Evolutionary conservation across 2,797 vertebrate species (phyloP), one percentile per base, ranked within the genome.

Genomic region (Fratercula arctica): DNA sequence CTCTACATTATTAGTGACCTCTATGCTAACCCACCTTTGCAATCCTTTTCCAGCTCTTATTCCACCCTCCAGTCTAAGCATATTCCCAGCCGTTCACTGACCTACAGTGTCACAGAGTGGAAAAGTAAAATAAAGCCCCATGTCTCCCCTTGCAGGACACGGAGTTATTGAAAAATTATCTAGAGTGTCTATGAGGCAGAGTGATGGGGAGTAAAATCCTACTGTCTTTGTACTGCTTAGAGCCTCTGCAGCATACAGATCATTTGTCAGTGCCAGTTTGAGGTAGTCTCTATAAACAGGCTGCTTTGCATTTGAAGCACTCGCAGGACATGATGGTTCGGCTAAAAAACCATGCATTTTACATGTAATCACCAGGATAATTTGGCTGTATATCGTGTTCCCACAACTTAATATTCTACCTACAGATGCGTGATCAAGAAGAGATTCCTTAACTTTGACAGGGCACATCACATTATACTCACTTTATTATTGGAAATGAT

Each of bases 401-500:
- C 90, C 94, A 86, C 85, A 90, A 96, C 96, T 97, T 96, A 97
- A 94, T 96, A 97, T 96, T 97, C 97, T 95, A 95, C 89, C 85
- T 95, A 96, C 95, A 91, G 92, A 95, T 91, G 51, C 66, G 16
- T 96, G 96, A 97, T 97, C 93, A 97, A 97, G 95, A 96, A 88
- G 92, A 96, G 69, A 88, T 91, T 97, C 94, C 89, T 94, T 95
- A 94, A 96, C 79, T 96, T 95, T 95, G 93, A 97, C 96, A 97
- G 94, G 96, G 74, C 92, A 93, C 95, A 96, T 96, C 97, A 96
- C 95, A 96, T 96, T 96, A 96, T 96, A 96, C 93, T 89, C 85
- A 92, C 64, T 95, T 96, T 96, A 96, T 97, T 97, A 96, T 96
- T 94, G 94, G 95, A 97, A 97, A 97, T 95, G 93, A 96, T 96